Evolutionary conservation across 2,888 invertebrate genomes (phyloP).

Genomic region (Eupithecia exiguata): DNA sequence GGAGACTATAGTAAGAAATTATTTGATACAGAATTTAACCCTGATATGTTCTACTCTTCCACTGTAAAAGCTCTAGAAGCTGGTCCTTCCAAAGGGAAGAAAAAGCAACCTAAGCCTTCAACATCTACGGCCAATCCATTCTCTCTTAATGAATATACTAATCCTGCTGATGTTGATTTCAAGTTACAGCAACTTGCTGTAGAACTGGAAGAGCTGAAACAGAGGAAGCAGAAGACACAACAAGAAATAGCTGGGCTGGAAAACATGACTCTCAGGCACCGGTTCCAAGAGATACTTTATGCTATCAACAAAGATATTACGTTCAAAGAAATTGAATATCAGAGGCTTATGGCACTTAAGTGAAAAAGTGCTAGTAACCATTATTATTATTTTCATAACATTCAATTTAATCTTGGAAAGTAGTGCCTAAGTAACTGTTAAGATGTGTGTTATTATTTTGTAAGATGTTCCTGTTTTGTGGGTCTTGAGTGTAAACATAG

Average conservation of each 20-base stretch:
- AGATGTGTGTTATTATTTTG: neutral
- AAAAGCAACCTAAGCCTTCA: slow-evolving; percentile 48
- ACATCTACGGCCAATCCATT: slow-evolving; percentile 36
- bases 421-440: neutral
- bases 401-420: neutral
- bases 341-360: slow-evolving; percentile 63
- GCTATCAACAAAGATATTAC: slow-evolving; percentile 90
- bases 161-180: slow-evolving; percentile 33
- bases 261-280: slow-evolving; percentile 91
- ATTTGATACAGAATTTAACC: slow-evolving; percentile 66
- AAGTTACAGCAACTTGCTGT: slow-evolving; percentile 88
- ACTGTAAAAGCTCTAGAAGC: slow-evolving; percentile 50
- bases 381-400: neutral
- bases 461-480: neutral
- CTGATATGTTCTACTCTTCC: slow-evolving; percentile 67
- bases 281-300: slow-evolving; percentile 92
- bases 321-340: slow-evolving; percentile 89
- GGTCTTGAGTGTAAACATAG: neutral
- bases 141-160: slow-evolving; percentile 27
- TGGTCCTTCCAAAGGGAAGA: slow-evolving; percentile 44
- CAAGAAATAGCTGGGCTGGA: slow-evolving; percentile 93
- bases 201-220: slow-evolving; percentile 90
- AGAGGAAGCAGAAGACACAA: slow-evolving; percentile 90
- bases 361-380: slow-evolving; percentile 15
- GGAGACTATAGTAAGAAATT: slow-evolving; percentile 52